phyloP scores from a whole-genome alignment of 1,140 invertebrate genomes.

The Catajapyx aquilonaris region DNA sequence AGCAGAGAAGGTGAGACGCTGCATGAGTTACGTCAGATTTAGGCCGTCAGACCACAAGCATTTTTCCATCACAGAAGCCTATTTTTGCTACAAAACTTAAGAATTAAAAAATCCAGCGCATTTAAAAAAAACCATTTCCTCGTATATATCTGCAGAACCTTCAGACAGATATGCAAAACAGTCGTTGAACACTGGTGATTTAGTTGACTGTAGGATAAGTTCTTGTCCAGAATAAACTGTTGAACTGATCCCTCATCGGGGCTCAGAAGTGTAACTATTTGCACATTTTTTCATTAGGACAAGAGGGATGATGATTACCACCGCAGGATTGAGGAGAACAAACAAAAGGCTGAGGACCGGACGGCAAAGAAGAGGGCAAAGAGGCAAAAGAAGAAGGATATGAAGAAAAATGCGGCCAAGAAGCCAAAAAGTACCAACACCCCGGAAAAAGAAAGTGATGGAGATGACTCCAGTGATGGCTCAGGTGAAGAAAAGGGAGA shows the following conservation, averaged over 20 bases:
- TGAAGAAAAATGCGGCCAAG: no score
- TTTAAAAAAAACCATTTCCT: conserved; percentile 1
- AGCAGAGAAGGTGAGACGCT: conserved; percentile 43
- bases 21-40: conserved; percentile 3
- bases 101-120: conserved; percentile 2
- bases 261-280: neutral
- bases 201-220: neutral
- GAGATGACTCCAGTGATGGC: no score
- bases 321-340: conserved; percentile 58
- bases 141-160: conserved; percentile 4
- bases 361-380: conserved; percentile 72
- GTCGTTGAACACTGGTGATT: neutral
- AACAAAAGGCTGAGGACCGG: conserved; percentile 44
- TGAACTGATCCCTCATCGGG: neutral
- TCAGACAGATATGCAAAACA: neutral
- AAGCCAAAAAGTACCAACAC: no score
- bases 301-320: conserved; percentile 61
- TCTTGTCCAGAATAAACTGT: conserved; percentile 1
- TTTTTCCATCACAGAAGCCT: neutral
- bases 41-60: neutral
- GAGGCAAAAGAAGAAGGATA: conserved; percentile 53
- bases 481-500: no score
- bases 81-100: conserved; percentile 2
- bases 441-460: no score
- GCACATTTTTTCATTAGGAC: conserved; percentile 31